Evolutionary conservation across 2,113 vertebrate genomes (phyloP).

Genomic region (Barnardius zonarius): DNA sequence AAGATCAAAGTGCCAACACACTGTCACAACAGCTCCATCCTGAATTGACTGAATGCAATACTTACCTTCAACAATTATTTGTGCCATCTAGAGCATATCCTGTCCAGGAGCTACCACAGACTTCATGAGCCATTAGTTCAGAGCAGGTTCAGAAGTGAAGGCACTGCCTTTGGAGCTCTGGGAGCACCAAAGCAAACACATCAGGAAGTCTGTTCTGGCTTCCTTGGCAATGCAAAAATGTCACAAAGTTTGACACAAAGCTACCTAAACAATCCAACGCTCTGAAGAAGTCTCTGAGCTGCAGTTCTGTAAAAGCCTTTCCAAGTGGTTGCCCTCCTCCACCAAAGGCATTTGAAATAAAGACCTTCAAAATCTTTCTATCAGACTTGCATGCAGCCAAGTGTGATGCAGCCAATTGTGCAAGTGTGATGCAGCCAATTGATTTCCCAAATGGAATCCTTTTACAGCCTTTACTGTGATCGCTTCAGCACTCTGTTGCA

Average conservation of each 20-base stretch:
- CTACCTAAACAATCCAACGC: neutral
- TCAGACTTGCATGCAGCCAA: neutral
- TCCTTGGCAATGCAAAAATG: neutral
- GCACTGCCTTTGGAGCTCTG: neutral
- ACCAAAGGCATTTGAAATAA: neutral
- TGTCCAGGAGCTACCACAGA: neutral
- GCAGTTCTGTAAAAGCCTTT: neutral
- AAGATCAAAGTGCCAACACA: neutral
- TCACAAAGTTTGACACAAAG: neutral
- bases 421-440: neutral
- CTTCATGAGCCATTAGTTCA: rapidly evolving
- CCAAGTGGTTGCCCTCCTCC: neutral
- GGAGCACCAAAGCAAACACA: neutral
- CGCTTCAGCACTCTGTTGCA: neutral
- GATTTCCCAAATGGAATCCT: neutral
- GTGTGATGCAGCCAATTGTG: neutral
- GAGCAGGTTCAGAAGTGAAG: neutral
- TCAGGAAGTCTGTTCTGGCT: neutral
- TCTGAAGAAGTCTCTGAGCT: neutral
- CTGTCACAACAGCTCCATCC: neutral
- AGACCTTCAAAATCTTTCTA: neutral
- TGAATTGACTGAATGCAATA: rapidly evolving
- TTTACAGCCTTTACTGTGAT: neutral
- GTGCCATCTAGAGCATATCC: neutral
- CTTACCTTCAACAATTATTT: neutral